Evolutionary conservation across 2,113 vertebrate genomes (phyloP).

Genomic region (Nothobranchius furzeri): DNA sequence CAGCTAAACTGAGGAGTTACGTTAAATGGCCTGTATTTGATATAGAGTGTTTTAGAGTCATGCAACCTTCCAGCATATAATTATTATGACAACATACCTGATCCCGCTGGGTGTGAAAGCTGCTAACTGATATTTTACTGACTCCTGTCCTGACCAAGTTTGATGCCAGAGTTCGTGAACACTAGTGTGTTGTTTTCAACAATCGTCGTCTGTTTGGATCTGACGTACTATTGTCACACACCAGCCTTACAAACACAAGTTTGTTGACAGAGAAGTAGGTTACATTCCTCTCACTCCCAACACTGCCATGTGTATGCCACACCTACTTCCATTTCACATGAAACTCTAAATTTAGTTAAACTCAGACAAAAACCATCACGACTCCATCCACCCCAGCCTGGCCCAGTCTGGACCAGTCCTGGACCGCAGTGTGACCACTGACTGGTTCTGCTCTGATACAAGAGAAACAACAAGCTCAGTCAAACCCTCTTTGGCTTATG

Average conservation of each 20-base stretch:
- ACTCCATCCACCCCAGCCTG: slow-evolving; percentile 74
- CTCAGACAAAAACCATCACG: slow-evolving; percentile 80
- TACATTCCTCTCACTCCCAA: slow-evolving; percentile 61
- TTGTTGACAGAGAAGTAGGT: slow-evolving; percentile 64
- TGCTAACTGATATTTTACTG: slow-evolving; percentile 8
- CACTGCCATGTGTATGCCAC: slow-evolving; percentile 44
- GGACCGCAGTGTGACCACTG: slow-evolving; percentile 82
- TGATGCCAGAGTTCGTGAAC: slow-evolving; percentile 28
- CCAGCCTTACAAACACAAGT: slow-evolving; percentile 9
- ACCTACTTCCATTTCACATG: slow-evolving; percentile 59
- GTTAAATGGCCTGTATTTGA: too few relatives aligned
- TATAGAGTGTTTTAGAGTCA: too few relatives aligned
- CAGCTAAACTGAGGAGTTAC: too few relatives aligned
- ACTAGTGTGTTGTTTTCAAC: slow-evolving; percentile 13
- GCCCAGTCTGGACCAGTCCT: slow-evolving; percentile 77
- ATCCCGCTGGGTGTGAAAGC: not conserved
- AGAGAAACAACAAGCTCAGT: slow-evolving; percentile 24
- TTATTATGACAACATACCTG: too few relatives aligned
- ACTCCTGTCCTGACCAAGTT: not conserved
- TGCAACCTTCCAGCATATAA: too few relatives aligned
- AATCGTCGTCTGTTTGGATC: slow-evolving; percentile 18
- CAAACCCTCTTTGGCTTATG: slow-evolving; percentile 9
- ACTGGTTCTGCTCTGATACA: slow-evolving; percentile 51
- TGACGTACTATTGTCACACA: slow-evolving; percentile 19
- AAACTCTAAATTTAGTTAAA: slow-evolving; percentile 78